These are phyloP conservation scores for Myzus persicae DNA, from an alignment of 1,140 invertebrate species.

Conservation along the genomic window DNA sequence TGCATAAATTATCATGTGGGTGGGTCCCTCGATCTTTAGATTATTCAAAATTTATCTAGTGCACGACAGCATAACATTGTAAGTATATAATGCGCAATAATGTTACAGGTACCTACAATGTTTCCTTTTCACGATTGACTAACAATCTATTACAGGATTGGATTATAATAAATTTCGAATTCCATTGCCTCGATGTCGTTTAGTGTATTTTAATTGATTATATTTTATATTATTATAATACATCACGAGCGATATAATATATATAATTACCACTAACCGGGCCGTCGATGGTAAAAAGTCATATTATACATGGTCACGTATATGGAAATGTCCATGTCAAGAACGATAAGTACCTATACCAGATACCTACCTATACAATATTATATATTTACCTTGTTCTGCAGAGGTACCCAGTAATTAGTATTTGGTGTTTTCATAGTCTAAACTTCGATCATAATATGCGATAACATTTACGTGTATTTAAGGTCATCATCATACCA, in stretches of 20 bases:
- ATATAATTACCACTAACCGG: neutral
- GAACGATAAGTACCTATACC: neutral
- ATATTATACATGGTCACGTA: neutral
- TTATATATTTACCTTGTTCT: neutral
- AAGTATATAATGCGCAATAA: neutral
- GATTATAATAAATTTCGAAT: neutral
- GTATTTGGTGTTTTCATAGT: neutral
- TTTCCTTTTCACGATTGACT: neutral
- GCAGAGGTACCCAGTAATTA: neutral
- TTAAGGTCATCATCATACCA: neutral
- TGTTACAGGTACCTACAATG: too few relatives aligned
- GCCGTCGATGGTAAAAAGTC: neutral
- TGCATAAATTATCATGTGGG: neutral
- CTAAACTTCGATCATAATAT: neutral
- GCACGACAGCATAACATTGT: neutral
- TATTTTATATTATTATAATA: neutral
- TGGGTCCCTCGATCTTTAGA: neutral
- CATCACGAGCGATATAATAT: neutral
- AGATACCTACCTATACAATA: neutral
- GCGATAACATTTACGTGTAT: neutral
- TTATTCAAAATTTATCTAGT: constrained; percentile 1
- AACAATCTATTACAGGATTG: neutral
- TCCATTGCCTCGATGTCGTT: neutral
- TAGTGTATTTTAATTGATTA: neutral
- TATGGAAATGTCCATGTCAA: neutral